A percentile compares a stretch with the other conserved stretches of the same genome.
Conservation (phyloP, 2,113 vertebrate species). For the Melanocharis versteri region DNA sequence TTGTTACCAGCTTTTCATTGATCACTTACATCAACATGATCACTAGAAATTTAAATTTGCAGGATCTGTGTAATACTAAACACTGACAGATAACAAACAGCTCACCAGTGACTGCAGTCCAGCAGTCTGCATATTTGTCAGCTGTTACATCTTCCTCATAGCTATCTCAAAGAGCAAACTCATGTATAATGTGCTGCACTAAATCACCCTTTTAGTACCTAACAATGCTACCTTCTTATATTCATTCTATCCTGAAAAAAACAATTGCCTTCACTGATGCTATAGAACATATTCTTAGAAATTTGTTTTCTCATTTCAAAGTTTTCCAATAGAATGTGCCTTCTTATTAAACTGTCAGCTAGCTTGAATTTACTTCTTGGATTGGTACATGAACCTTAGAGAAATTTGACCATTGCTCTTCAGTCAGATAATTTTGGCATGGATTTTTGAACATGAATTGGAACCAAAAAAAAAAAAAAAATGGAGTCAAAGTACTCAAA, state of each 20-base stretch:
- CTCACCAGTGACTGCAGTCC: background rate
- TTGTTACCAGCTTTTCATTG: background rate
- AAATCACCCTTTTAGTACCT: background rate
- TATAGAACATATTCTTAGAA: background rate
- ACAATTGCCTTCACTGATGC: background rate
- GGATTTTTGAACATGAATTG: background rate
- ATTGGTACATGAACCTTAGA: background rate
- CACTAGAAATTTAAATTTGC: background rate
- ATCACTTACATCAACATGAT: background rate
- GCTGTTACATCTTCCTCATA: background rate
- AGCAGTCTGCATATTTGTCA: background rate
- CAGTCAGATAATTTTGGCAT: background rate
- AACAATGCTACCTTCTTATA: background rate
- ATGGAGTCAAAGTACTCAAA: background rate
- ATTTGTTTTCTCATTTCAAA: background rate
- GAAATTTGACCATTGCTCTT: background rate
- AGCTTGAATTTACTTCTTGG: background rate
- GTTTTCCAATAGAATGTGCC: background rate
- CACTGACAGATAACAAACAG: background rate
- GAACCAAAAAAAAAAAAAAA: background rate
- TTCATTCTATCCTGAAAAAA: background rate
- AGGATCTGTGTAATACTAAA: background rate
- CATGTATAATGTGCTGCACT: background rate
- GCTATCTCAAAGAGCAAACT: background rate
- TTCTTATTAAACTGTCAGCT: background rate